phyloP scores from a whole-genome alignment of 1,140 invertebrate species.

The Hypsibius dujardini region DNA sequence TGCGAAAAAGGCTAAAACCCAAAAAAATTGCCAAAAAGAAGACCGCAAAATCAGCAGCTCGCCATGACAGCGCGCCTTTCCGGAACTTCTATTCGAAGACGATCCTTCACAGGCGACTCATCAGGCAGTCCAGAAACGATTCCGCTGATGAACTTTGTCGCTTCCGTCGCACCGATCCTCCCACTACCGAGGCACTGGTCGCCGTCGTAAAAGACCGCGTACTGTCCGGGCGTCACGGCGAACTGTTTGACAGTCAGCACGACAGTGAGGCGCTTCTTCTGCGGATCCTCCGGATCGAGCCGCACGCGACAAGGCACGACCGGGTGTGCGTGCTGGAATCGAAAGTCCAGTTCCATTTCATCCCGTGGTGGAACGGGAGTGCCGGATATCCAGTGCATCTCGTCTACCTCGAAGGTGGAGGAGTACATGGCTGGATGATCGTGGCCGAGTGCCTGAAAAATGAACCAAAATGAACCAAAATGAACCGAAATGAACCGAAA shows the following conservation, averaged over 20 bases:
- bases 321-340: constrained; percentile 66
- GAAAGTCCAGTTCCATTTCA: constrained; percentile 42
- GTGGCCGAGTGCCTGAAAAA: constrained; percentile 47
- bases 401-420: constrained; percentile 44
- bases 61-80: too few species aligned
- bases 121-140: too few species aligned
- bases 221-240: constrained; percentile 70
- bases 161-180: constrained; percentile 40
- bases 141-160: too few species aligned
- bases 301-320: constrained; percentile 46
- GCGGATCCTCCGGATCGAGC: constrained; percentile 32
- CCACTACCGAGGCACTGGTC: constrained; percentile 71
- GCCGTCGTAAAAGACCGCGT: constrained; percentile 62
- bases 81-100: too few species aligned
- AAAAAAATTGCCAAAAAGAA: too few species aligned
- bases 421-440: constrained; percentile 58
- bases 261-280: constrained; percentile 38
- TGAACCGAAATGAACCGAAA: constrained; percentile 11
- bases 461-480: too few species aligned
- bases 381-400: constrained; percentile 59
- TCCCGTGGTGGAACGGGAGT: constrained; percentile 35
- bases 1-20: too few species aligned
- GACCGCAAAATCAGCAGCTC: too few species aligned
- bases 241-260: constrained; percentile 44
- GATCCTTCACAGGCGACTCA: too few species aligned